Conservation (phyloP, 2,113 vertebrate species). For the Sander lucioperca region DNA sequence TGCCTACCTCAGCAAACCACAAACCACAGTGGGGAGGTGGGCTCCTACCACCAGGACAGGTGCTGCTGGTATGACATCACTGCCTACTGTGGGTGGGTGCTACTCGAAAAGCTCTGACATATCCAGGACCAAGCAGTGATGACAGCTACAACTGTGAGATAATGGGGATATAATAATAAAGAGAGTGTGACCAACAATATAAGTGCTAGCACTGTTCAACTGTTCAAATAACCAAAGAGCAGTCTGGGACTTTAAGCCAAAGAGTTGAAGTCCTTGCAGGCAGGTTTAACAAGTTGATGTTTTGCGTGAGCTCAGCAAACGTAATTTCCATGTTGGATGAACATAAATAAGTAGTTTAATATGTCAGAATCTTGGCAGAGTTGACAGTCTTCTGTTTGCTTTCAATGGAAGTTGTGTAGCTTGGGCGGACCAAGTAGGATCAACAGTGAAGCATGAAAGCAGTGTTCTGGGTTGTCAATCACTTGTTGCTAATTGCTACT, state of each 20-base stretch:
- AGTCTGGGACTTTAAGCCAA: neutral
- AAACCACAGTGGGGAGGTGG: conserved; percentile 53
- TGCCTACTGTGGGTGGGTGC: conserved; percentile 10
- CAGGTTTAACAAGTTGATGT: conserved; percentile 18
- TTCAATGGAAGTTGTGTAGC: conserved; percentile 14
- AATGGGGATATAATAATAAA: conserved; percentile 48
- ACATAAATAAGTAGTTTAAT: conserved; percentile 46
- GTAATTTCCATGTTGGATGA: conserved; percentile 23
- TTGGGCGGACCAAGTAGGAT: conserved; percentile 40
- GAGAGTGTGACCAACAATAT: conserved; percentile 7
- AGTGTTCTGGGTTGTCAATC: conserved; percentile 62
- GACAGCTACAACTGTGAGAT: conserved; percentile 55
- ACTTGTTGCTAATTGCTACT: conserved; percentile 66
- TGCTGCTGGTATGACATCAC: conserved; percentile 63
- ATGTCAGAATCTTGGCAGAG: conserved; percentile 54
- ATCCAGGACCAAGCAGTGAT: conserved; percentile 25
- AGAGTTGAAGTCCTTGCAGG: neutral
- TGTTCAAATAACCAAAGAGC: conserved; percentile 21
- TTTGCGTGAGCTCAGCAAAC: conserved; percentile 30
- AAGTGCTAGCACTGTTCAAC: neutral
- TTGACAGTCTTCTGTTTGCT: conserved; percentile 33
- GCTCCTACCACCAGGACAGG: conserved; percentile 67
- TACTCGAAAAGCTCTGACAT: neutral
- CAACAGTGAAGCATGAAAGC: conserved; percentile 46
- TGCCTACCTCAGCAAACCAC: conserved; percentile 76